These are phyloP conservation scores for Meta bourneti DNA, from an alignment of 2,888 invertebrate species.

Conservation along the genomic window DNA sequence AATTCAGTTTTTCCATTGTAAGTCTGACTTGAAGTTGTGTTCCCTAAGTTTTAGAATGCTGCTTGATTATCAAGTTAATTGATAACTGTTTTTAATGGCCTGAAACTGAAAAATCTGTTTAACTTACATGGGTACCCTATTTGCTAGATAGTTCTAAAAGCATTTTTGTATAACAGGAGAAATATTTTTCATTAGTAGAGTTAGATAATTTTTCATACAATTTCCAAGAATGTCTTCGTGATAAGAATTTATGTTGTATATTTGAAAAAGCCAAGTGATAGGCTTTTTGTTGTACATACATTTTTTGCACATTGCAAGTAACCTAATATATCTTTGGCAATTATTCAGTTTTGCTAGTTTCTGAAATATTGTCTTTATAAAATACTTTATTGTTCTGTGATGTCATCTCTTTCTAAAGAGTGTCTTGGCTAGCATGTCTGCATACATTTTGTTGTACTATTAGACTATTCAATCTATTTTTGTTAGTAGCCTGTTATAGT, in stretches of 20 bases:
- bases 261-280: conserved; percentile 42
- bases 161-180: neutral
- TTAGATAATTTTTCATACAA: neutral
- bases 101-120: too few species aligned
- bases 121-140: neutral
- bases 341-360: conserved; percentile 10
- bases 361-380: conserved; percentile 9
- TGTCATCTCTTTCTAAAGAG: conserved; percentile 9
- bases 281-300: conserved; percentile 62
- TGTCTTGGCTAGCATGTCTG: neutral
- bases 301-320: conserved; percentile 56
- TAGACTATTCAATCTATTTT: neutral
- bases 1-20: too few species aligned
- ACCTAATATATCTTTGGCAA: conserved; percentile 32
- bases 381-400: conserved; percentile 15
- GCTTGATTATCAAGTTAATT: too few species aligned
- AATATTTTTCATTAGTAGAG: neutral
- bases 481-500: conserved; percentile 25
- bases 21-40: too few species aligned
- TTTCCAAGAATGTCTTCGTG: neutral
- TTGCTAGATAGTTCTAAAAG: neutral
- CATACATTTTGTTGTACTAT: neutral
- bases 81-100: too few species aligned
- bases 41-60: too few species aligned
- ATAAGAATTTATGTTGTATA: neutral